Conservation (phyloP, 2,888 invertebrate species). For the Auanema freiburgensis region DNA sequence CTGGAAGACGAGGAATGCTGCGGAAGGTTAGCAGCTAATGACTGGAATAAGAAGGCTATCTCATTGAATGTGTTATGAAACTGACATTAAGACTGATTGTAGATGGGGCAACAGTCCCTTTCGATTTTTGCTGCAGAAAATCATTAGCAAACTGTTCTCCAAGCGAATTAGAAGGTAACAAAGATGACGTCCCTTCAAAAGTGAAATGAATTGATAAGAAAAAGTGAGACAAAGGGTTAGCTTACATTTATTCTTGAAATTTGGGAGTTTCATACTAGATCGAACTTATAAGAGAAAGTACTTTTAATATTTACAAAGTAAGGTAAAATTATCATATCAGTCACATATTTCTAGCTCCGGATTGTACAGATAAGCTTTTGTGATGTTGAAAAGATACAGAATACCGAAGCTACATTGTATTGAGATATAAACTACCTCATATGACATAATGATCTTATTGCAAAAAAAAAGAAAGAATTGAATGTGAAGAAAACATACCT, state of each 20-base stretch:
- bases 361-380: no score
- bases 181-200: slow-evolving; percentile 24
- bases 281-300: no score
- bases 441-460: no score
- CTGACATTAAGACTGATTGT: slow-evolving; percentile 49
- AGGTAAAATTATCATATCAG: no score
- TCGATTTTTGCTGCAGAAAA: slow-evolving; percentile 44
- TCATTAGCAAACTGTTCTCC: slow-evolving; percentile 56
- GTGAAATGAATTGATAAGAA: neutral
- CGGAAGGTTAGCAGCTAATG: slow-evolving; percentile 40
- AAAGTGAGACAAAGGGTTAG: neutral
- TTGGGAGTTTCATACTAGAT: no score
- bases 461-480: no score
- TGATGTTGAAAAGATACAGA: no score
- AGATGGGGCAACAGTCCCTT: slow-evolving; percentile 38
- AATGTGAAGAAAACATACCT: slow-evolving; percentile 23
- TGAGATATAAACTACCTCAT: no score
- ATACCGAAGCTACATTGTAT: no score
- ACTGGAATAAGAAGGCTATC: slow-evolving; percentile 7
- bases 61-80: neutral
- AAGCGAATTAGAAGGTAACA: slow-evolving; percentile 35
- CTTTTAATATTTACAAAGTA: no score
- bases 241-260: neutral
- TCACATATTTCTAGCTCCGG: no score
- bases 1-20: slow-evolving; percentile 27